phyloP scores from a whole-genome alignment of 1,140 invertebrate genomes.

The Caenorhabditis inopinata region DNA sequence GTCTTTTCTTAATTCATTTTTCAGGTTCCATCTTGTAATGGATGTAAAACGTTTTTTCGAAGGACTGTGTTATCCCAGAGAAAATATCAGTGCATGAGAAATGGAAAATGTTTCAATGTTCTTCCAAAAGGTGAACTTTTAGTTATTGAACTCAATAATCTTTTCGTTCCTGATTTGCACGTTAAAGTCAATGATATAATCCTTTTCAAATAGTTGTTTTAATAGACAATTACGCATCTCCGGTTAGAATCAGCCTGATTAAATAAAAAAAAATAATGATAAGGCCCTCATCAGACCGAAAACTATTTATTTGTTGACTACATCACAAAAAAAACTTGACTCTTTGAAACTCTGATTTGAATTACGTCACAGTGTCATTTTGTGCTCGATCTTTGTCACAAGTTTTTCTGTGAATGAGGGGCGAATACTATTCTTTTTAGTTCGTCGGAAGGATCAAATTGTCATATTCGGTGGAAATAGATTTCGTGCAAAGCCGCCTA shows the following conservation, averaged over 20 bases:
- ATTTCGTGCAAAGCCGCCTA: neutral
- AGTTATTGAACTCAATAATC: neutral
- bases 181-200: no score
- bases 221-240: constrained; percentile 8
- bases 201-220: no score
- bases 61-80: constrained; percentile 41
- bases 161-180: no score
- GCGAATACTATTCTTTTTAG: neutral
- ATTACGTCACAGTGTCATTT: neutral
- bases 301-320: no score
- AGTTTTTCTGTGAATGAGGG: neutral
- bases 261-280: no score
- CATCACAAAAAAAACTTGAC: neutral
- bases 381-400: constrained; percentile 4
- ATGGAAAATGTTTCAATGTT: constrained; percentile 40
- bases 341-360: neutral
- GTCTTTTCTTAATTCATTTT: no score
- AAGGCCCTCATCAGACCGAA: no score
- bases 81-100: constrained; percentile 41
- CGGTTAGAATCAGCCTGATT: constrained; percentile 28
- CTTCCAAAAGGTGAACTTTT: constrained; percentile 35
- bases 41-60: constrained; percentile 50
- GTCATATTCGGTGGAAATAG: neutral
- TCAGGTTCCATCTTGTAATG: constrained; percentile 47
- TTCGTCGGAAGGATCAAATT: neutral